phyloP scores from a whole-genome alignment of 2,113 vertebrate genomes.

The Pachypanchax playfairii region DNA sequence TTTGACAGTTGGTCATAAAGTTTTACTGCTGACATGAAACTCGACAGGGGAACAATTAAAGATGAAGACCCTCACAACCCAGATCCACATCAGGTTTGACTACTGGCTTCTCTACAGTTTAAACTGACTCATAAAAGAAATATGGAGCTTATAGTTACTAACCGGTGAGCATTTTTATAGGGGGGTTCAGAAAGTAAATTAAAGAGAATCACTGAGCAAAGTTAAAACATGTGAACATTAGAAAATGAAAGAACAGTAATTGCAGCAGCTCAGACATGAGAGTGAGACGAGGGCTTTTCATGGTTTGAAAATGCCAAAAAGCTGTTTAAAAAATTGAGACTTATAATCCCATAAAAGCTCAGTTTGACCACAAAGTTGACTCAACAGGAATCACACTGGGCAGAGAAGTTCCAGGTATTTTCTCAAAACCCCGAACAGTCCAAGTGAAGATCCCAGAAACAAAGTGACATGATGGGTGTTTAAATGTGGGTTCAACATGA shows the following conservation, averaged over 20 bases:
- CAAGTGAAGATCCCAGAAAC: no score
- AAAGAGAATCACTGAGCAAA: conserved; percentile 7
- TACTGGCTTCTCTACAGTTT: conserved; percentile 39
- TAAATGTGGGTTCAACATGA: no score
- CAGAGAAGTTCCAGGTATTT: no score
- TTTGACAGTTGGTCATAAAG: conserved; percentile 44
- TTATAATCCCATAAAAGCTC: no score
- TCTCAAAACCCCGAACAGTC: no score
- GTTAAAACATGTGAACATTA: neutral
- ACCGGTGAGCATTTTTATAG: no score
- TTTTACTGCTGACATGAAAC: conserved; percentile 46
- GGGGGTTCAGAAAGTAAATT: conserved; percentile 16
- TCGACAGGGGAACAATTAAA: conserved; percentile 51
- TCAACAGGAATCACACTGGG: no score
- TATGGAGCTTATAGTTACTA: conserved; percentile 43
- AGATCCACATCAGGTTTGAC: conserved; percentile 26
- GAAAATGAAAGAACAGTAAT: neutral
- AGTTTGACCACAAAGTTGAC: no score
- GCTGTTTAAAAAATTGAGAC: no score
- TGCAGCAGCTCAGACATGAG: neutral
- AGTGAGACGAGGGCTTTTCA: no score
- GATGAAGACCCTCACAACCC: conserved; percentile 17
- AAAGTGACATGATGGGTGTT: no score
- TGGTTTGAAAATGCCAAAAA: no score
- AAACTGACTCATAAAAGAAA: conserved; percentile 58